Evolutionary conservation across 2,113 vertebrate species (phyloP), one percentile per base, ranked within the genome.

Genomic region (Albula goreensis): DNA sequence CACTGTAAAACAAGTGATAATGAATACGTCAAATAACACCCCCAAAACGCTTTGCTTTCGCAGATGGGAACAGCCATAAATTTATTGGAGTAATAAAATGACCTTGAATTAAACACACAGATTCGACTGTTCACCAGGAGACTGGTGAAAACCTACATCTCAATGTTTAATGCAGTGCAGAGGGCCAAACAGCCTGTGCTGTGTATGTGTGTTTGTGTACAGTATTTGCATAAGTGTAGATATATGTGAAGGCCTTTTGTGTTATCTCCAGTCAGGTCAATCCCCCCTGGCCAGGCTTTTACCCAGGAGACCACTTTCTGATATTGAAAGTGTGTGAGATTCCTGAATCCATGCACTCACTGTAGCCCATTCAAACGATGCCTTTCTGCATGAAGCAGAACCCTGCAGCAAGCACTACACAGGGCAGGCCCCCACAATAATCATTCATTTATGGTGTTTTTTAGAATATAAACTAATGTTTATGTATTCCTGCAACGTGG

Each of bases 1-100:
- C 93, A 93, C 93, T 89, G 93, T 95, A 95, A 96, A 95, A 94
- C 92, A 90, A 93, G 93, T 92, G 90, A 93, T 93, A 93, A 94
- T 93, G 92, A 93, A 93, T 91, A 93, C 90, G 90, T 93, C 92
- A 93, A 78, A 78, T 17, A 2, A 82, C 17, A 56, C 80, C 74
- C 84, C 51, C 80, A 84, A 85, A 80, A 50, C 19, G 78, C 63
- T 50, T 19, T 82, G 81, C 51, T 66, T 74, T 8, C 11, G 2
- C 13, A 49, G 22, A 70, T 51, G 19, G 50, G 66, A 63, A 60
- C 31, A 5, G 81, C 52, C 81, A 11, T 48, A 11, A 60, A 12
- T 82, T 19, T 60, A 57, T 82, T 12, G 53, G 50, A 22, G 66
- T 50, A 48, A n/a, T 78, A 78, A 79, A 80, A 80, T 19, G 50